These are phyloP conservation scores for Brachyhypopomus gauderio DNA, from an alignment of 2,113 vertebrate genomes.

Conservation along the genomic window DNA sequence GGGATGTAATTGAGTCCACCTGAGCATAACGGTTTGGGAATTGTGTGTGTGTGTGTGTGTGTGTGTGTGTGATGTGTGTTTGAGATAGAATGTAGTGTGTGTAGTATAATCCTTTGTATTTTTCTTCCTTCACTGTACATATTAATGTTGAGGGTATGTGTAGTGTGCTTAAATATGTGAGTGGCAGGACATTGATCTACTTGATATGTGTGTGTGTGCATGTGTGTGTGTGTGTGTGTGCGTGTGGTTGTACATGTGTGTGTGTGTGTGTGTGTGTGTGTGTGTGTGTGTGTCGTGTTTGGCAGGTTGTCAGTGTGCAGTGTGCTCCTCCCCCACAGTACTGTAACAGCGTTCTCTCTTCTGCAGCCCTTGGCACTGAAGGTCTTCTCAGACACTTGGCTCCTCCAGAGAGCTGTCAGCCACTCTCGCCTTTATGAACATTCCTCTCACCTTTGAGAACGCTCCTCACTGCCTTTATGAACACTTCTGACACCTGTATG, in stretches of 20 bases:
- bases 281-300: not conserved
- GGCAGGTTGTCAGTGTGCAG: constrained; percentile 12
- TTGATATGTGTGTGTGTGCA: not conserved
- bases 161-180: no score
- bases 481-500: no score
- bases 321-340: constrained; percentile 27
- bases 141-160: no score
- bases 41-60: no score
- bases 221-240: not conserved
- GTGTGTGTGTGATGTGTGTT: not conserved
- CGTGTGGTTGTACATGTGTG: not conserved
- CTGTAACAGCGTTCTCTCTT: constrained; percentile 30
- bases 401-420: not conserved
- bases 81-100: not conserved
- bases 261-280: not conserved
- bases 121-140: no score
- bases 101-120: not conserved
- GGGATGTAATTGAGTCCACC: constrained; percentile 13
- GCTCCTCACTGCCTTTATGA: no score
- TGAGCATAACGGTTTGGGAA: not conserved
- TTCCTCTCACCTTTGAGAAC: not conserved
- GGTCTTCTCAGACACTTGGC: not conserved
- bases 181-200: no score
- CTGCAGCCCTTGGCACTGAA: not conserved
- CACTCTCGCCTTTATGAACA: not conserved